These are phyloP conservation scores for Ammodytes dubius DNA, from an alignment of 2,113 vertebrate species.

Conservation along the genomic window DNA sequence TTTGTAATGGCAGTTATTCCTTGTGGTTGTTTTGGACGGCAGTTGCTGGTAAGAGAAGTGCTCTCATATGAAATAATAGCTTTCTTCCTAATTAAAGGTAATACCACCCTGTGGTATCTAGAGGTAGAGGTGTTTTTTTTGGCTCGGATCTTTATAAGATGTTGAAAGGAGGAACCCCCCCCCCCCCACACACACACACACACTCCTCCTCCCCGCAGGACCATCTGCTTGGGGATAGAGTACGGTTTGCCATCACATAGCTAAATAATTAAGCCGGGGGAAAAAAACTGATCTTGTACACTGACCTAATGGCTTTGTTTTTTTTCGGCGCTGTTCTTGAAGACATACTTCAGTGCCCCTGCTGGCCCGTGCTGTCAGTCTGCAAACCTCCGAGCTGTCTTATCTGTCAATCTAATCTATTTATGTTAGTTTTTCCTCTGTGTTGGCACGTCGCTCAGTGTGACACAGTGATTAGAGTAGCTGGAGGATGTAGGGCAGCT, in stretches of 20 bases:
- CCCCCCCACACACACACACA: background rate
- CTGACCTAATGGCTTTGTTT: constrained; percentile 78
- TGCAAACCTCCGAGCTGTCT: constrained; percentile 66
- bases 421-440: constrained; percentile 66
- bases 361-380: constrained; percentile 55
- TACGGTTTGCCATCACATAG: constrained; percentile 56
- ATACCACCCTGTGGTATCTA: constrained; percentile 76
- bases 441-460: constrained; percentile 66
- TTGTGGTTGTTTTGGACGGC: constrained; percentile 31
- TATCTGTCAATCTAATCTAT: constrained; percentile 76
- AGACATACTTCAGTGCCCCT: constrained; percentile 56
- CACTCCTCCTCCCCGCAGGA: constrained; percentile 25
- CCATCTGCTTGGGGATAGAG: constrained; percentile 66
- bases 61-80: constrained; percentile 77
- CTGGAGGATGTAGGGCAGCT: constrained; percentile 78
- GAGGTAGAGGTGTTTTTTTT: constrained; percentile 79
- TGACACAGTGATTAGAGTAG: constrained; percentile 73
- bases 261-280: constrained; percentile 73
- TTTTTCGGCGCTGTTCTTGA: constrained; percentile 55
- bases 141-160: constrained; percentile 61
- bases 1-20: constrained; percentile 34
- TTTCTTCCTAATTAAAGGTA: constrained; percentile 80
- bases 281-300: constrained; percentile 63
- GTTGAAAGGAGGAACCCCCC: constrained; percentile 67
- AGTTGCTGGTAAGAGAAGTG: constrained; percentile 47